These are phyloP conservation scores for Tethea ocularis DNA, from an alignment of 2,888 invertebrate species.

Conservation along the genomic window DNA sequence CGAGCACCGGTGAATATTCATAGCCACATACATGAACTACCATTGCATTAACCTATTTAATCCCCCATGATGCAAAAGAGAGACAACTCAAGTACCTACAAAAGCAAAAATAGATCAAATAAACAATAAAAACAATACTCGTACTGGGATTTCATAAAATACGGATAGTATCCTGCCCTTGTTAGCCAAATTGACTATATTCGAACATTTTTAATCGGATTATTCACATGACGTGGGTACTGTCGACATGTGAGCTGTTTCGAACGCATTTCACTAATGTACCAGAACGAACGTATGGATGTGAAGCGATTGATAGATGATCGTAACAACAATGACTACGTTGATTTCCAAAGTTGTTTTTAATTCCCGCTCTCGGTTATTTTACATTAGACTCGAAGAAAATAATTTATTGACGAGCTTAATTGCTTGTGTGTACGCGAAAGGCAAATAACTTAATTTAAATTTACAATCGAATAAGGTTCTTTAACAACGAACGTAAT, in stretches of 20 bases:
- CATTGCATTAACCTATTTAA: constrained; percentile 27
- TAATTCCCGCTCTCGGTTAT: not conserved
- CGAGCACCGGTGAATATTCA: constrained; percentile 45
- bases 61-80: constrained; percentile 17
- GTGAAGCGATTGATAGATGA: constrained; percentile 26
- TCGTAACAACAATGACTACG: constrained; percentile 7
- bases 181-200: constrained; percentile 22
- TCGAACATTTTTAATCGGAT: constrained; percentile 22
- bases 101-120: constrained; percentile 11
- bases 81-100: not conserved
- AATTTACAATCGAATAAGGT: too few species aligned
- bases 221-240: constrained; percentile 11
- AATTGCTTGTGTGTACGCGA: not conserved
- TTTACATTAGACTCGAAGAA: not conserved
- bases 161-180: not conserved
- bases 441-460: too few species aligned
- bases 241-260: constrained; percentile 14
- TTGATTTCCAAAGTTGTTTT: not conserved
- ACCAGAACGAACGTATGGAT: constrained; percentile 20
- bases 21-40: constrained; percentile 30
- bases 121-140: constrained; percentile 15
- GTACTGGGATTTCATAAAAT: not conserved
- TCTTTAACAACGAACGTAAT: too few species aligned
- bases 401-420: not conserved
- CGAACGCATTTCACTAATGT: constrained; percentile 26